A percentile compares a stretch with the other conserved stretches of the same genome.
Evolutionary conservation across 1,140 invertebrate genomes (phyloP).

Genomic region (Andrena cerasifolii): DNA sequence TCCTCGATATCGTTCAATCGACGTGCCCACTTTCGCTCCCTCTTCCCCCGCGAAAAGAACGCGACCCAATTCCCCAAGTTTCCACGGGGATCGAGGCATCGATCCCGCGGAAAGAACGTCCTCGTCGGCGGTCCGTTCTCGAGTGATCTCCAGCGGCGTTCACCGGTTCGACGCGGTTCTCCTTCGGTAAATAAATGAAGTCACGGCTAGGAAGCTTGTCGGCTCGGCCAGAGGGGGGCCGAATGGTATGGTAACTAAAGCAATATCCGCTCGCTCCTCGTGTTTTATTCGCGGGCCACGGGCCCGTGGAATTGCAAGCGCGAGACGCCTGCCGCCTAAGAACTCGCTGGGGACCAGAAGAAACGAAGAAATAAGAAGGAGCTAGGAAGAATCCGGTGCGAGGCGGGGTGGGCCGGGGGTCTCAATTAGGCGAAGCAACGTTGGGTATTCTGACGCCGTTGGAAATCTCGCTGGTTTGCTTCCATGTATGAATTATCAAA

Average conservation of each 20-base stretch:
- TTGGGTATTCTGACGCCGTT: background rate
- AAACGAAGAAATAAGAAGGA: background rate
- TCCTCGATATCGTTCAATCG: background rate
- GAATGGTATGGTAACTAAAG: constrained; percentile 70
- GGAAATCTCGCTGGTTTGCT: background rate
- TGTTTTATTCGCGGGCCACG: constrained; percentile 42
- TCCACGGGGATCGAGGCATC: background rate
- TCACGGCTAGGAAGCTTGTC: background rate
- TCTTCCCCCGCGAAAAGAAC: constrained; percentile 9
- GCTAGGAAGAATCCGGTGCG: background rate
- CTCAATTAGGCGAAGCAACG: background rate
- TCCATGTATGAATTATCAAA: too few relatives aligned
- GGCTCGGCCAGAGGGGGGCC: background rate
- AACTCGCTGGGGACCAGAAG: background rate
- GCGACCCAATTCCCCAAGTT: constrained; percentile 28
- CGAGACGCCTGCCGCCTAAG: background rate
- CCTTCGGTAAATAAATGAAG: constrained; percentile 47
- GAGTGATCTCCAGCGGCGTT: background rate
- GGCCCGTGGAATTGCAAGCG: constrained; percentile 10
- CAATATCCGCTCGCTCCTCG: constrained; percentile 60
- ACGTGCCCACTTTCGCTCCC: background rate
- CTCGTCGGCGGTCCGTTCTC: background rate
- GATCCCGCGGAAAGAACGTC: background rate
- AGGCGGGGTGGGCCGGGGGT: background rate
- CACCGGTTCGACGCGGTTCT: background rate